phyloP scores from a whole-genome alignment of 2,113 vertebrate species.

The Echinops telfairi region DNA sequence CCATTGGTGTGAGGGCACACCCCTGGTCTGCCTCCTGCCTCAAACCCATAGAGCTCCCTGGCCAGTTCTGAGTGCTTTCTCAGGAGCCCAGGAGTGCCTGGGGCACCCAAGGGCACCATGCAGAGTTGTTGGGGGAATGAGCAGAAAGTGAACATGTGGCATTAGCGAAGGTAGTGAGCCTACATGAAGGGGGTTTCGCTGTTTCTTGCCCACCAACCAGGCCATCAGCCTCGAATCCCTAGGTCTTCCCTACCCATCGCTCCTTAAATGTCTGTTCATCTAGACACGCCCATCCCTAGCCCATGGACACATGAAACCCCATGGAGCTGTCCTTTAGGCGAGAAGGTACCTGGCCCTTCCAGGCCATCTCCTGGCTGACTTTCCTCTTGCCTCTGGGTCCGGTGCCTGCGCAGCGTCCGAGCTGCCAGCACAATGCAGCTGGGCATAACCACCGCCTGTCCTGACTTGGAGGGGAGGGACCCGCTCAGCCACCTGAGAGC shows the following conservation, averaged over 20 bases:
- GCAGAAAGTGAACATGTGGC: not conserved
- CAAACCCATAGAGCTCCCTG: not conserved
- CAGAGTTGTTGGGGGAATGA: not conserved
- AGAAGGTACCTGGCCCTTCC: conserved; percentile 55
- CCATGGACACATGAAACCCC: not conserved
- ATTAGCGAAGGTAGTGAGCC: not conserved
- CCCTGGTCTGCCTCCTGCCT: not conserved
- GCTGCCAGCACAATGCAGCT: conserved; percentile 72
- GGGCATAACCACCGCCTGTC: conserved; percentile 74
- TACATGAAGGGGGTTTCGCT: not conserved
- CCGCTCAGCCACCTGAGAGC: conserved; percentile 78
- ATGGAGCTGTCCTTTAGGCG: conserved; percentile 46
- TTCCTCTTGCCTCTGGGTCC: conserved; percentile 72
- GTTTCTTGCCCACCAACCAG: not conserved
- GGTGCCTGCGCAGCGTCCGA: not conserved
- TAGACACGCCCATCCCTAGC: not conserved
- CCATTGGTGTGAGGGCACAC: not conserved
- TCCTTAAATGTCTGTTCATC: not conserved
- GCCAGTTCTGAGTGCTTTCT: not conserved
- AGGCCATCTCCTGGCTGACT: conserved; percentile 66
- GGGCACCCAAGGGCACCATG: not conserved
- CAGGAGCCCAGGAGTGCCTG: not conserved
- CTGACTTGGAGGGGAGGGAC: conserved; percentile 83
- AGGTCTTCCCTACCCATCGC: not conserved
- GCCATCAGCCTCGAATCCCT: not conserved